Percentiles rank a stretch among this genome's conserved stretches.
These are phyloP conservation scores for Cordilura impudica DNA, from an alignment of 2,888 invertebrate species.

Conservation along the genomic window DNA sequence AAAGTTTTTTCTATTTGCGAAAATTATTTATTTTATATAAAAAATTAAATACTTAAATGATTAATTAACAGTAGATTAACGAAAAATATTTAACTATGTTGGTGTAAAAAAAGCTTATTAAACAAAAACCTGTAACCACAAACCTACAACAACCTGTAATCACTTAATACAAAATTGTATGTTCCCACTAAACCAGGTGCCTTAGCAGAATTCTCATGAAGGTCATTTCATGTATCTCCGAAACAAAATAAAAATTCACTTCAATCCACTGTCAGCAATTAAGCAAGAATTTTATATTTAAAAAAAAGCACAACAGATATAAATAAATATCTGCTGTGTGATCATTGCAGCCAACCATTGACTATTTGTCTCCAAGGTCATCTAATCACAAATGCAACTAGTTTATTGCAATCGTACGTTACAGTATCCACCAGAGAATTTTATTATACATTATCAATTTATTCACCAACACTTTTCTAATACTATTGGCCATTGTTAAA, in stretches of 20 bases:
- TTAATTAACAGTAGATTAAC: no score
- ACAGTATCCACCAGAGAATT: conserved; percentile 6
- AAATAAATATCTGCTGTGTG: conserved; percentile 20
- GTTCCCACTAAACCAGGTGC: no score
- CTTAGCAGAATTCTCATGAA: no score
- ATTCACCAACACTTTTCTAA: background rate
- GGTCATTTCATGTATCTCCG: background rate
- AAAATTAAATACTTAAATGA: no score
- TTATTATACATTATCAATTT: background rate
- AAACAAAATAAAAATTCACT: background rate
- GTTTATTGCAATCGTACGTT: conserved; percentile 34
- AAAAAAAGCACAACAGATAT: background rate
- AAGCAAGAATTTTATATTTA: conserved; percentile 1
- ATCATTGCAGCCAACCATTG: conserved; percentile 30
- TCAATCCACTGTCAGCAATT: conserved; percentile 28
- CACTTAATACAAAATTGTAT: no score
- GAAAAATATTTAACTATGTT: no score
- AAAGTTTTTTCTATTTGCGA: no score
- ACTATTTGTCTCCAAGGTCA: conserved; percentile 52
- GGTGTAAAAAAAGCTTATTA: no score
- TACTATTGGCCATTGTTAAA: background rate
- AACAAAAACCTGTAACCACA: no score
- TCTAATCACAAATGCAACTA: conserved; percentile 47
- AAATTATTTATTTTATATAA: no score
- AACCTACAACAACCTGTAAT: no score